phyloP scores from a whole-genome alignment of 2,113 vertebrate genomes.

The Thunnus maccoyii region DNA sequence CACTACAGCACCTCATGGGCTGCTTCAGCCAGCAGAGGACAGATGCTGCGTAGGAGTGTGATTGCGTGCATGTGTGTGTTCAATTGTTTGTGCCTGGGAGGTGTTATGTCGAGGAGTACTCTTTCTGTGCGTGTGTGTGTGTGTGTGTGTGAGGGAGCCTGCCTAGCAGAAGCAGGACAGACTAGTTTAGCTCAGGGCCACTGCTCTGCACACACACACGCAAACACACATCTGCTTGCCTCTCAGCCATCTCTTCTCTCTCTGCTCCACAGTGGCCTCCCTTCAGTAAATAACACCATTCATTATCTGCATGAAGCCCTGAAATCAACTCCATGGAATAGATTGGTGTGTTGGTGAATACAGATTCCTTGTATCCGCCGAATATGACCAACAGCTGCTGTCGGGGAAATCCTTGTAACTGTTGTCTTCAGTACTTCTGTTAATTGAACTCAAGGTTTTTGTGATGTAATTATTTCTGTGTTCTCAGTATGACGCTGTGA shows the following conservation, averaged over 20 bases:
- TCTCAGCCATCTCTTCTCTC: constrained; percentile 47
- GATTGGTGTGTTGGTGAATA: constrained; percentile 33
- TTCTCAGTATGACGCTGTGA: neutral
- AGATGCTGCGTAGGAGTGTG: constrained; percentile 72
- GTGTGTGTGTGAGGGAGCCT: constrained; percentile 5
- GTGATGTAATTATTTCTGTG: constrained; percentile 15
- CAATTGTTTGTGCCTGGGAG: constrained; percentile 41
- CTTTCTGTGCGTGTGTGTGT: neutral
- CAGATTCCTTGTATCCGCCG: constrained; percentile 17
- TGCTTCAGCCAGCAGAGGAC: constrained; percentile 62
- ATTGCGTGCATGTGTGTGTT: constrained; percentile 23
- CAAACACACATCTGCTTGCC: constrained; percentile 51
- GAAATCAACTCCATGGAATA: constrained; percentile 52
- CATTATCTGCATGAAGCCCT: constrained; percentile 69
- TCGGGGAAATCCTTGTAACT: neutral
- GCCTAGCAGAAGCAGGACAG: constrained; percentile 30
- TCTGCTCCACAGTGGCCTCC: constrained; percentile 46
- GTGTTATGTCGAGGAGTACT: constrained; percentile 50
- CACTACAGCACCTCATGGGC: constrained; percentile 47
- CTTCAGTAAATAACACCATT: constrained; percentile 75
- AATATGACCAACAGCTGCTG: constrained; percentile 14
- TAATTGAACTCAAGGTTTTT: constrained; percentile 12
- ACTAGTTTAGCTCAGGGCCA: constrained; percentile 46
- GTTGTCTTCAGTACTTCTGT: neutral
- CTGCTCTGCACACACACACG: constrained; percentile 20